Evolutionary conservation across 2,797 vertebrate genomes (phyloP).

Genomic region (Sebastes elongatus): DNA sequence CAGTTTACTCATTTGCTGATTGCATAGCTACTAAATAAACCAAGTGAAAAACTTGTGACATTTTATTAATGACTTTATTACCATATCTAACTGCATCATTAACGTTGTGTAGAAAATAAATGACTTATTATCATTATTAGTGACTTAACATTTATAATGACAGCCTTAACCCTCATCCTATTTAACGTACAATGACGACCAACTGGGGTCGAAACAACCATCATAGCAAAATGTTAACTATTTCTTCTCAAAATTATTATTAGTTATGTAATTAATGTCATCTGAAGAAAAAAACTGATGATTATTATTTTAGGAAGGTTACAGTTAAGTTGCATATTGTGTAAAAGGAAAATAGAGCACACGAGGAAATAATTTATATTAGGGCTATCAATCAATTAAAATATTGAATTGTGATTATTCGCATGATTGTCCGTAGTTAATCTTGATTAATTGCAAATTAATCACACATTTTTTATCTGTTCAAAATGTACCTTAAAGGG

Average conservation of each 20-base stretch:
- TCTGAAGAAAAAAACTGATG: no score
- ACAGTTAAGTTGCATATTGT: no score
- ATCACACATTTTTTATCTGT: no score
- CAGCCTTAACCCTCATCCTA: not conserved
- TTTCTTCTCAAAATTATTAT: not conserved
- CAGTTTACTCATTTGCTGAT: not conserved
- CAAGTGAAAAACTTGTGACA: not conserved
- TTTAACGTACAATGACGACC: not conserved
- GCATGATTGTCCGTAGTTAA: no score
- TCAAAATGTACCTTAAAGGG: no score
- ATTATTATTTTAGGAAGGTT: no score
- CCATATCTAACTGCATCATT: not conserved
- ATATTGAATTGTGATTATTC: no score
- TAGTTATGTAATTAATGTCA: not conserved
- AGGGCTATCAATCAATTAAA: no score
- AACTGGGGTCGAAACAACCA: not conserved
- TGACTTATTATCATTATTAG: not conserved
- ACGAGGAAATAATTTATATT: no score
- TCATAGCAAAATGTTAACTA: not conserved
- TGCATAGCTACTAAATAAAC: not conserved
- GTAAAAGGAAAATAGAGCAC: no score
- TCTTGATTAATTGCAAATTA: no score
- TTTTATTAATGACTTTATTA: not conserved
- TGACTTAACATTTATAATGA: not conserved
- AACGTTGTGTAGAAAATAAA: not conserved